A percentile compares a stretch with the other conserved stretches of the same genome.
Conservation (phyloP, 2,797 vertebrate species). For the Discoglossus pictus region DNA sequence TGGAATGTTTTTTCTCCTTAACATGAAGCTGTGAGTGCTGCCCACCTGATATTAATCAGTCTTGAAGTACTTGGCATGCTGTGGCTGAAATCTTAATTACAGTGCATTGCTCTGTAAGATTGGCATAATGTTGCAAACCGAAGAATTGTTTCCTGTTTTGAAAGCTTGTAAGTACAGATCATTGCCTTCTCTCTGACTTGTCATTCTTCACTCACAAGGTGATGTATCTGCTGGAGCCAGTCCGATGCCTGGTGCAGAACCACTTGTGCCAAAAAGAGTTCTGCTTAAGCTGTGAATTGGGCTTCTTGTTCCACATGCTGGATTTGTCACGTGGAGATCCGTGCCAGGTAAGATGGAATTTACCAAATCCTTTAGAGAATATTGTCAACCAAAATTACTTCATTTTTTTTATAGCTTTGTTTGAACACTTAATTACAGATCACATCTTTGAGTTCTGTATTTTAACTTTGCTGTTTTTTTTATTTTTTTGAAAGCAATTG, state of each 20-base stretch:
- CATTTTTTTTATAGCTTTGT: no score
- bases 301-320: conserved; percentile 97
- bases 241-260: conserved; percentile 93
- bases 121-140: background rate
- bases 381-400: no score
- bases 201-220: conserved; percentile 68
- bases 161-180: background rate
- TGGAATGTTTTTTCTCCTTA: no score
- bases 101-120: background rate
- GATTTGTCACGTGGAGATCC: conserved; percentile 95
- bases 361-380: no score
- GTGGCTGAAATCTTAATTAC: background rate
- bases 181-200: background rate
- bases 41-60: no score
- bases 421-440: no score
- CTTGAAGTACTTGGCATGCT: background rate
- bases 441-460: no score
- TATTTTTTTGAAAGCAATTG: no score
- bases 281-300: conserved; percentile 94
- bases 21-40: no score
- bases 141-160: background rate
- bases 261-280: conserved; percentile 98
- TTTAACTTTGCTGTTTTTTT: no score
- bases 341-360: conserved; percentile 85
- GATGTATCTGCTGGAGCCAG: conserved; percentile 93